Evolutionary conservation across 2,888 invertebrate species (phyloP), one percentile per base, ranked within the genome.

Genomic region (Ichneumoninae sp.): DNA sequence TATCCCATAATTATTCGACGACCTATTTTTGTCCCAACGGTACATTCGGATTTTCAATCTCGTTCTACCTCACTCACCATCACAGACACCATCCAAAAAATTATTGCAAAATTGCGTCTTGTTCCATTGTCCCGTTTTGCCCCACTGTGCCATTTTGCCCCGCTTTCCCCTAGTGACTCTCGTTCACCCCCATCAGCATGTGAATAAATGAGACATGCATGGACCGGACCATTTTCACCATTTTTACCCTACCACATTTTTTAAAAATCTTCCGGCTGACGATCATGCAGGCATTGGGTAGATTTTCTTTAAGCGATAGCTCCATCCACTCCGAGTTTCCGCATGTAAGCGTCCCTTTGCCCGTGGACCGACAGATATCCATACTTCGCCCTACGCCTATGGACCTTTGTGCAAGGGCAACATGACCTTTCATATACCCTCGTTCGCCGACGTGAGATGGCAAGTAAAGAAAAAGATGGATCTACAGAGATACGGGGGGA

Each of bases 381-480:
- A 22, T 62, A 33, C 60, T 60, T 66, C 47, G 36, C 52, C 13
- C 65, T 66, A 30, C 44, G 65, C 33, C 70, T 69, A 54, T 54
- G 65, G 44, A 71, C 57, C 80, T 68, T 74, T 65, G 80, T 75
- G 75, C 44, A 60, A 70, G 44, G 44, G n/a, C 52, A 30, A 10
- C 81, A 44, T 68, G 82, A 82, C 57, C 77, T 57, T 57, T 26
- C 26, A 26, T 4, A 22, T 26, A 26, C 54, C 57, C 57, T 54
- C 44, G 26, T 44, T 50, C 33, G 8, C 26, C 22, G 22, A 8
- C 44, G 40, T 66, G 65, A 71, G 30, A 76, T 19, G 19, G 30
- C 65, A 54, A 77, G 57, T 60, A 33, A 50, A 52, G 22, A 71
- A 33, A 77, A 50, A 71, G 36, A 50, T 26, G 70, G 54, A 68